Evolutionary conservation across 2,113 vertebrate species (phyloP).

Genomic region (Chelonoidis abingdonii): DNA sequence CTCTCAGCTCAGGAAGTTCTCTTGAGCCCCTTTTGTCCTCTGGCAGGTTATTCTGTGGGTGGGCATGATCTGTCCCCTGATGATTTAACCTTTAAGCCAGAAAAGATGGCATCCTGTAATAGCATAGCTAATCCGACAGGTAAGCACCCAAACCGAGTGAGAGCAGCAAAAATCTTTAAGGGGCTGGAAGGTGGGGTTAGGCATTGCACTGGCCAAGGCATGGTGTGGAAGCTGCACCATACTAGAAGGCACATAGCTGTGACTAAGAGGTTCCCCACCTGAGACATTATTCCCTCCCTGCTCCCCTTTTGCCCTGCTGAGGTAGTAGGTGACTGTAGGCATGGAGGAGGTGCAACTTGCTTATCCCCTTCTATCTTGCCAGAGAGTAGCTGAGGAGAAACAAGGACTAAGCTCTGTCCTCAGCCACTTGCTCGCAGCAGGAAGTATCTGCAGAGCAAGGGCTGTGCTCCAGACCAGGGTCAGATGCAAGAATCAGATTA

Average conservation of each 20-base stretch:
- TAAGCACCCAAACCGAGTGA: not conserved
- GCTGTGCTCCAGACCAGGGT: not conserved
- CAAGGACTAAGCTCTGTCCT: not conserved
- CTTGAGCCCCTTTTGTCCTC: not conserved
- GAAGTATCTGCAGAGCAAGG: not conserved
- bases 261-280: rapidly evolving
- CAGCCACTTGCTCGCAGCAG: rapidly evolving
- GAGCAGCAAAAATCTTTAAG: not conserved
- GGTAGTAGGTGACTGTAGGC: rapidly evolving
- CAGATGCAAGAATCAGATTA: not conserved
- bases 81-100: conserved; percentile 42
- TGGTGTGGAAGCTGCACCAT: not conserved
- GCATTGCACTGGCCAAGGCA: rapidly evolving
- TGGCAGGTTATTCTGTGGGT: not conserved
- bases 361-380: rapidly evolving
- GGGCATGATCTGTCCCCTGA: not conserved
- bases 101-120: conserved; percentile 15
- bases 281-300: rapidly evolving
- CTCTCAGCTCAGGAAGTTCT: conserved; percentile 38
- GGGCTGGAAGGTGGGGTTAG: not conserved
- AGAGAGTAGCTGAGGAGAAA: rapidly evolving
- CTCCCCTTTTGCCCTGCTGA: rapidly evolving
- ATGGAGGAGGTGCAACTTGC: rapidly evolving
- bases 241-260: rapidly evolving
- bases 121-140: conserved; percentile 24